Evolutionary conservation across 2,113 vertebrate genomes (phyloP).

Genomic region (Zosterops pallidus): DNA sequence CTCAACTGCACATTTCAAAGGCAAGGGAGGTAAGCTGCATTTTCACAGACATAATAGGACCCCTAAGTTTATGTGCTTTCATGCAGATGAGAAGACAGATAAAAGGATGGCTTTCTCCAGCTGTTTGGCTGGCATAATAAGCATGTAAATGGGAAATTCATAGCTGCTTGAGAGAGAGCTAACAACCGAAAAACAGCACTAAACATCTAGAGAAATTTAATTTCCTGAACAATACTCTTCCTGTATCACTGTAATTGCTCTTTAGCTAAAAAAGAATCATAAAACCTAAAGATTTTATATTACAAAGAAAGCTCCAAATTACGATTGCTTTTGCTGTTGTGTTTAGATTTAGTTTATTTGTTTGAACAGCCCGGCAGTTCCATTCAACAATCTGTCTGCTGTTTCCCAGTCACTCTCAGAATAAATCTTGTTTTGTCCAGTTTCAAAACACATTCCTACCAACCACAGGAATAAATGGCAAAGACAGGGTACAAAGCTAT

Average conservation of each 20-base stretch:
- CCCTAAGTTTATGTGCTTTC: not conserved
- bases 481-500: not conserved
- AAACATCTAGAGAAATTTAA: slow-evolving; percentile 18
- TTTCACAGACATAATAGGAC: not conserved
- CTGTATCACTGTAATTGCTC: not conserved
- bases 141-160: not conserved
- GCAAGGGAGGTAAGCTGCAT: not conserved
- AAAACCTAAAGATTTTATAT: not conserved
- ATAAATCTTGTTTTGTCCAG: not conserved
- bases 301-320: not conserved
- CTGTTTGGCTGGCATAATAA: not conserved
- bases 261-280: not conserved
- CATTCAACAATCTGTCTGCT: not conserved
- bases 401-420: not conserved
- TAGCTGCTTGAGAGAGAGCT: not conserved
- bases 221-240: slow-evolving; percentile 30
- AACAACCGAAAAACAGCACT: not conserved
- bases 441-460: not conserved
- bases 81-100: not conserved
- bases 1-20: not conserved
- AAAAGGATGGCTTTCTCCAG: not conserved
- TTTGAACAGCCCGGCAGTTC: not conserved
- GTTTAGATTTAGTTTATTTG: not conserved
- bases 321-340: not conserved
- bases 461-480: not conserved